phyloP scores from a whole-genome alignment of 2,797 vertebrate genomes.

The Hemitrygon akajei region DNA sequence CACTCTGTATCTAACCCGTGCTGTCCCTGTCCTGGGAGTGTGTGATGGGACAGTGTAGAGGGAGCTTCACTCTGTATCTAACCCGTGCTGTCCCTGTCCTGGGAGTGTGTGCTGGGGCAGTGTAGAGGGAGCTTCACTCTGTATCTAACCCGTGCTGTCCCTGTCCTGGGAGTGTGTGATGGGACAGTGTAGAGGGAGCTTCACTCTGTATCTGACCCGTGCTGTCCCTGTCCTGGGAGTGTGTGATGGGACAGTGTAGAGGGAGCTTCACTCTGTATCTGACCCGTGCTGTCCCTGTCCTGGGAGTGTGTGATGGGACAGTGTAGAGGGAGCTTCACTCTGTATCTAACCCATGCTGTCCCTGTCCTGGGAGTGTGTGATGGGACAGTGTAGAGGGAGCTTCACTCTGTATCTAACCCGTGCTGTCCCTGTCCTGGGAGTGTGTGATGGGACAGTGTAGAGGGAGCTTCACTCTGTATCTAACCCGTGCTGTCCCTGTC shows the following conservation, averaged over 20 bases:
- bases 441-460: not conserved
- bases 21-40: not conserved
- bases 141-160: not conserved
- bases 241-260: not conserved
- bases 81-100: no score
- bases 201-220: no score
- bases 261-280: not conserved
- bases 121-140: no score
- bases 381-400: not conserved
- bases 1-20: no score
- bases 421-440: constrained; percentile 2
- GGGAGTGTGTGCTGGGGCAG: no score
- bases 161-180: not conserved
- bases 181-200: not conserved
- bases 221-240: not conserved
- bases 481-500: not conserved
- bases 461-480: no score
- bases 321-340: no score
- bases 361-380: constrained; percentile 6
- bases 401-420: no score
- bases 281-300: no score
- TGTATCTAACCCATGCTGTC: not conserved
- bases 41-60: not conserved
- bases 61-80: not conserved
- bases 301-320: no score